These are phyloP conservation scores for Sebastolobus altivelis DNA, from an alignment of 2,797 vertebrate genomes.

Conservation along the genomic window DNA sequence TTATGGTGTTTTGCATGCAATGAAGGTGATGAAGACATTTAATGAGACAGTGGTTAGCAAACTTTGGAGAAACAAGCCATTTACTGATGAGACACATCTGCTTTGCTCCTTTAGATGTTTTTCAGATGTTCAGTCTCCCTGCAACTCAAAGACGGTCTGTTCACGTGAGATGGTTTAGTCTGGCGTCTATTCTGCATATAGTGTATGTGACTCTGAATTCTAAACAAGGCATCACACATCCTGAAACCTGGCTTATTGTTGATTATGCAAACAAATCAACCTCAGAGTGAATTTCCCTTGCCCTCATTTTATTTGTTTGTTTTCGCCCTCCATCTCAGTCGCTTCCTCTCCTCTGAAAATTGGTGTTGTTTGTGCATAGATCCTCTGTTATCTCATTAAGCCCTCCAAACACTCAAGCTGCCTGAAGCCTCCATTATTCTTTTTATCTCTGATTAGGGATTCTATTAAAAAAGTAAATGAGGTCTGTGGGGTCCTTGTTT, in stretches of 20 bases:
- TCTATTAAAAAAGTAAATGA: conserved; percentile 78
- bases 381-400: conserved; percentile 73
- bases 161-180: background rate
- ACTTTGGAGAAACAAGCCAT: background rate
- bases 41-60: no score
- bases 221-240: background rate
- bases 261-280: conserved; percentile 66
- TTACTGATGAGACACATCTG: background rate
- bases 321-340: conserved; percentile 34
- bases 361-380: conserved; percentile 59
- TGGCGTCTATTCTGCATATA: background rate
- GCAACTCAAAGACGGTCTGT: background rate
- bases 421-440: conserved; percentile 72
- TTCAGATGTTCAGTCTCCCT: background rate
- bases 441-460: conserved; percentile 76
- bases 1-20: background rate
- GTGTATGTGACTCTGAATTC: background rate
- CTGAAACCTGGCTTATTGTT: conserved; percentile 32
- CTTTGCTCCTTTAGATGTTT: background rate
- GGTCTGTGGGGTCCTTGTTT: conserved; percentile 65
- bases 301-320: conserved; percentile 66
- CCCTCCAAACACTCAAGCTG: conserved; percentile 63
- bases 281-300: conserved; percentile 52
- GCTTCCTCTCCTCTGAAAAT: conserved; percentile 48
- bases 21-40: background rate